These are phyloP conservation scores for Decapterus maruadsi DNA, from an alignment of 2,797 vertebrate genomes.

Conservation along the genomic window DNA sequence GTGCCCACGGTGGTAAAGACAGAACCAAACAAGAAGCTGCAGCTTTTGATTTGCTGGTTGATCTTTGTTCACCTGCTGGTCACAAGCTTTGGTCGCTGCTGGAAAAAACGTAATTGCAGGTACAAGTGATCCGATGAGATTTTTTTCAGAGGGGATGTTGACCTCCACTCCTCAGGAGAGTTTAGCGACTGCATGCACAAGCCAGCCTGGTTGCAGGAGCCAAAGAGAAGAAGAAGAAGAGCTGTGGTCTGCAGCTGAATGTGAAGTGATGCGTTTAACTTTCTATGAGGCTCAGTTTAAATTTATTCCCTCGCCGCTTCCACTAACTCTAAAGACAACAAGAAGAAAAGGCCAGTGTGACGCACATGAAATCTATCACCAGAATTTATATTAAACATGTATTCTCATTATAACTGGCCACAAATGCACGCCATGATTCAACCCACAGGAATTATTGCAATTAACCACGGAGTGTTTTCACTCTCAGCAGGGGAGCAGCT, in stretches of 20 bases:
- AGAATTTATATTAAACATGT: constrained; percentile 37
- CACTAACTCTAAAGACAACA: constrained; percentile 10
- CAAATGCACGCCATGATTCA: constrained; percentile 59
- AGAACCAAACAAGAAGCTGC: constrained; percentile 27
- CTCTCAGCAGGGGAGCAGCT: constrained; percentile 51
- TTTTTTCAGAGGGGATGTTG: constrained; percentile 14
- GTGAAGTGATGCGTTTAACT: constrained; percentile 12
- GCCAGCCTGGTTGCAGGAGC: background rate
- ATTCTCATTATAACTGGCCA: constrained; percentile 47
- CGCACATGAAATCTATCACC: constrained; percentile 7
- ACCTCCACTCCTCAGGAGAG: constrained; percentile 18
- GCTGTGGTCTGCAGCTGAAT: background rate
- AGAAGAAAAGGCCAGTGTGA: constrained; percentile 33
- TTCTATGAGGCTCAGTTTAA: background rate
- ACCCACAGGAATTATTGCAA: constrained; percentile 61
- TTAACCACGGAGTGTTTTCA: constrained; percentile 51
- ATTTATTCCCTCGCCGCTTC: background rate
- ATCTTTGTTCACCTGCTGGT: constrained; percentile 42
- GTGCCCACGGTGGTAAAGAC: constrained; percentile 10
- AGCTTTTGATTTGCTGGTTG: constrained; percentile 40
- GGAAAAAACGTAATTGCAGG: constrained; percentile 14
- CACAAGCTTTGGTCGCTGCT: background rate
- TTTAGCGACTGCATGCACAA: constrained; percentile 11
- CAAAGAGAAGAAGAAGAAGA: constrained; percentile 4
- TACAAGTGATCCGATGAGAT: constrained; percentile 4